Evolutionary conservation across 1,140 invertebrate genomes (phyloP).

Genomic region (Spodoptera frugiperda): DNA sequence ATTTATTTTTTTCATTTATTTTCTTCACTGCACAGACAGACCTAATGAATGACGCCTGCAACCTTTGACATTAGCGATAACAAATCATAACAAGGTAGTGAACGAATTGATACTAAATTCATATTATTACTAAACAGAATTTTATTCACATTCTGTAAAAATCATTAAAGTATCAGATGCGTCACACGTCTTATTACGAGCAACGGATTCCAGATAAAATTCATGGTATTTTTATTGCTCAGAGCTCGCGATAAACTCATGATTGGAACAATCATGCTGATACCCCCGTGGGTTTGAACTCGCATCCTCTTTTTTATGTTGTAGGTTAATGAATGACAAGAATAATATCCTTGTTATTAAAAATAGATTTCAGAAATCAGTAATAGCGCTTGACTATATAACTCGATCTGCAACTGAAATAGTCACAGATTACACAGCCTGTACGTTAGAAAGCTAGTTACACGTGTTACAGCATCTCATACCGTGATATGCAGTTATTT

Average conservation of each 20-base stretch:
- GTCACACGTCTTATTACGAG: background rate
- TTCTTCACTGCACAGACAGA: constrained; percentile 14
- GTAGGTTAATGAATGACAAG: too few species aligned
- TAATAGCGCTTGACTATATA: too few species aligned
- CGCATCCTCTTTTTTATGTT: background rate
- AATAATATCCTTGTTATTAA: too few species aligned
- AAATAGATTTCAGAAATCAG: too few species aligned
- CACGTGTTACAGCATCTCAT: too few species aligned
- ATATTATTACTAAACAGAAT: background rate
- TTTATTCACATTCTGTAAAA: constrained; percentile 23
- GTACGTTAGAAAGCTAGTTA: too few species aligned
- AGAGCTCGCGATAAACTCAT: background rate
- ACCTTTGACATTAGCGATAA: constrained; percentile 46
- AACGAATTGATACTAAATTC: constrained; percentile 2
- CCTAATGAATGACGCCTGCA: constrained; percentile 29
- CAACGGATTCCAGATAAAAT: constrained; percentile 9
- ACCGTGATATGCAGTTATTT: constrained; percentile 58
- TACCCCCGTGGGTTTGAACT: too few species aligned
- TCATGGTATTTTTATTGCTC: background rate
- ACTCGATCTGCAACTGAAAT: background rate
- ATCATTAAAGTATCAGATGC: constrained; percentile 19
- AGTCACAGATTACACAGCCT: background rate
- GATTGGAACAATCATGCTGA: background rate
- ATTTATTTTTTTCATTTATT: constrained; percentile 22
- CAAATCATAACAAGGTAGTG: constrained; percentile 43